Percentiles rank a stretch among this genome's conserved stretches.
phyloP scores from a whole-genome alignment of 2,113 vertebrate genomes.

The Charadrius vociferus region DNA sequence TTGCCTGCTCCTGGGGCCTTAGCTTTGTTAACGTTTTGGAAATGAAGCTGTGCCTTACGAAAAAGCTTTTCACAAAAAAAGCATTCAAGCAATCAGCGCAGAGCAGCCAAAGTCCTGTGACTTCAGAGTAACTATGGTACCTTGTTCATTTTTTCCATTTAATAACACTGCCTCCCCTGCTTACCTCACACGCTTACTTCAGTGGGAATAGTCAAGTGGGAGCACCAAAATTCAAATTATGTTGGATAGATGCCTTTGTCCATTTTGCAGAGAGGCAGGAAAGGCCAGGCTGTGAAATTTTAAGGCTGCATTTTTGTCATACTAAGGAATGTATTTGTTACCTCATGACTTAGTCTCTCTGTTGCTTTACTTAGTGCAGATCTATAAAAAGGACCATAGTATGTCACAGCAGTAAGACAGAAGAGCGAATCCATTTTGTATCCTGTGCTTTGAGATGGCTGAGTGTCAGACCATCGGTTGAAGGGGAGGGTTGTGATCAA shows the following conservation, averaged over 20 bases:
- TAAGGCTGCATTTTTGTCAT: neutral
- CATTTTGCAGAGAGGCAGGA: neutral
- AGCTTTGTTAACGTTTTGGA: constrained; percentile 36
- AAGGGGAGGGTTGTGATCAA: neutral
- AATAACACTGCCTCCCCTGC: neutral
- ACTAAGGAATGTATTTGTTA: neutral
- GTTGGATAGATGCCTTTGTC: neutral
- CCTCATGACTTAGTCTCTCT: neutral
- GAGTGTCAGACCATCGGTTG: neutral
- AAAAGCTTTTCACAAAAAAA: neutral
- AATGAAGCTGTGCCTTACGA: constrained; percentile 18
- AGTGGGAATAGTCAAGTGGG: neutral
- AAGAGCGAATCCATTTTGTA: neutral
- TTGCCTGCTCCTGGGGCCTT: neutral
- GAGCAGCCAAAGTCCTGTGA: neutral
- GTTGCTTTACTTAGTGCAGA: neutral
- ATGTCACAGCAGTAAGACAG: neutral
- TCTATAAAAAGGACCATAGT: neutral
- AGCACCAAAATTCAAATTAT: constrained; percentile 18
- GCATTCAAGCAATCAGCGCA: neutral
- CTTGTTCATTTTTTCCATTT: neutral
- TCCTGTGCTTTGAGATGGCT: neutral
- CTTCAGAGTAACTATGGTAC: neutral
- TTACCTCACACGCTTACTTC: neutral
- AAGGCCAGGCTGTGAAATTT: neutral